phyloP scores from a whole-genome alignment of 2,888 invertebrate species.

The Erpobdella octoculata region DNA sequence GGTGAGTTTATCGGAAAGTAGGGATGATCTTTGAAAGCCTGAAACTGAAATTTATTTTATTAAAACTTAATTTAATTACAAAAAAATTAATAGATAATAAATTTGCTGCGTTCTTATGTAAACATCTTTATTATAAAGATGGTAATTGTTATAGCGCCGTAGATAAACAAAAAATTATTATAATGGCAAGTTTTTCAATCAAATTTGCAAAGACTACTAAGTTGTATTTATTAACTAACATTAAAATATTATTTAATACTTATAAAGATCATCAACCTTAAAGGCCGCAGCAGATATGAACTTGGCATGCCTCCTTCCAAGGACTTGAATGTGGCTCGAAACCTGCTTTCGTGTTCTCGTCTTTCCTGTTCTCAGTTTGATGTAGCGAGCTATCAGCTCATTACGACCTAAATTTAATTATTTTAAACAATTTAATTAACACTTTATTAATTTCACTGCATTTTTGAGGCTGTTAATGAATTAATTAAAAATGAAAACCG shows the following conservation, averaged over 20 bases:
- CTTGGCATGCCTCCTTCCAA: constrained; percentile 92
- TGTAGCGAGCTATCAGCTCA: constrained; percentile 98
- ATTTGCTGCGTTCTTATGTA: no score
- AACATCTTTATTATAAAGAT: no score
- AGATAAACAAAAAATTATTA: no score
- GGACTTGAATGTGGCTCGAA: constrained; percentile 98
- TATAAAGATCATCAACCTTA: constrained; percentile 28
- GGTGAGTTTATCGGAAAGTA: constrained; percentile 19
- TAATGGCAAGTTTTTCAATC: no score
- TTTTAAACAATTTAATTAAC: background rate
- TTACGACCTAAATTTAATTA: constrained; percentile 68
- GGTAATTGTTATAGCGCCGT: no score
- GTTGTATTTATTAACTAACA: background rate
- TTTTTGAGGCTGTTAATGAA: no score
- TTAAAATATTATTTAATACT: background rate
- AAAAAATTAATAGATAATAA: no score
- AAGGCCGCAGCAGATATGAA: constrained; percentile 57
- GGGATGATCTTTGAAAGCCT: constrained; percentile 15
- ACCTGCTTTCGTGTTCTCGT: constrained; percentile 99
- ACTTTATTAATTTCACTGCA: no score
- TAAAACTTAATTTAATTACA: background rate
- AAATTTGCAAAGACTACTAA: no score
- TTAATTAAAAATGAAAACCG: no score
- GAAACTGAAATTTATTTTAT: constrained; percentile 20
- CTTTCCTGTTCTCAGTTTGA: constrained; percentile 97